Percentiles rank a stretch among this genome's conserved stretches.
phyloP scores from a whole-genome alignment of 2,888 invertebrate species.

The Drosophila acutilabella region DNA sequence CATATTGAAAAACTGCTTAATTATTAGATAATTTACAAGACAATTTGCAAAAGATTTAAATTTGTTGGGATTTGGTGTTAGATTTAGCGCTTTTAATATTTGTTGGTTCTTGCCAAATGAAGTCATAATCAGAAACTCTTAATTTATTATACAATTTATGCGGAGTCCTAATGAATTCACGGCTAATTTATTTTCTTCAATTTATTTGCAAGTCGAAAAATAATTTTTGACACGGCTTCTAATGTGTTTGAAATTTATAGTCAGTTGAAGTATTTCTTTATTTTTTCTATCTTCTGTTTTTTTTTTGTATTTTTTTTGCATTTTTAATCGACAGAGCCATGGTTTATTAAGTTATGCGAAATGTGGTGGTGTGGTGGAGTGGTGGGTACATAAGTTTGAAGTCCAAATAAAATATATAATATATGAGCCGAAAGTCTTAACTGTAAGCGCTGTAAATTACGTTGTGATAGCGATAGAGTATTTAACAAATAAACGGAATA shows the following conservation, averaged over 20 bases:
- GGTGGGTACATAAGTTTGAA: conserved; percentile 46
- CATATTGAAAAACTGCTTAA: conserved; percentile 61
- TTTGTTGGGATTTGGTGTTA: conserved; percentile 36
- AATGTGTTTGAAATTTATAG: conserved; percentile 52
- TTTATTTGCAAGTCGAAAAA: conserved; percentile 17
- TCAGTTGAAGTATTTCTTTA: conserved; percentile 28
- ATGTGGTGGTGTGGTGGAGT: conserved; percentile 7
- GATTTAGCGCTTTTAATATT: conserved; percentile 29
- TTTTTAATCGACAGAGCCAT: conserved; percentile 50
- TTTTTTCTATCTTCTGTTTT: conserved; percentile 18
- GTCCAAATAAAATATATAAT: conserved; percentile 70
- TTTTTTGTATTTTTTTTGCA: conserved; percentile 54
- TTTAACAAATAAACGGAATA: conserved; percentile 55
- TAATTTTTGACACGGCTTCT: conserved; percentile 18
- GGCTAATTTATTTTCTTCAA: conserved; percentile 57
- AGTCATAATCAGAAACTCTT: conserved; percentile 64
- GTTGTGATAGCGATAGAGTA: conserved; percentile 43
- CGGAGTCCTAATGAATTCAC: conserved; percentile 53
- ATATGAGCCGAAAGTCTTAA: conserved; percentile 64
- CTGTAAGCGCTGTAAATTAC: conserved; percentile 76
- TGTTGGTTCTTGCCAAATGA: conserved; percentile 50
- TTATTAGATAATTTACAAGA: conserved; percentile 61
- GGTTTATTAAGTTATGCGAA: conserved; percentile 70
- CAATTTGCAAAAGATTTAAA: conserved; percentile 58
- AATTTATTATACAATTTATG: conserved; percentile 49